phyloP scores from a whole-genome alignment of 2,797 vertebrate species.

The Myotis findleyi region DNA sequence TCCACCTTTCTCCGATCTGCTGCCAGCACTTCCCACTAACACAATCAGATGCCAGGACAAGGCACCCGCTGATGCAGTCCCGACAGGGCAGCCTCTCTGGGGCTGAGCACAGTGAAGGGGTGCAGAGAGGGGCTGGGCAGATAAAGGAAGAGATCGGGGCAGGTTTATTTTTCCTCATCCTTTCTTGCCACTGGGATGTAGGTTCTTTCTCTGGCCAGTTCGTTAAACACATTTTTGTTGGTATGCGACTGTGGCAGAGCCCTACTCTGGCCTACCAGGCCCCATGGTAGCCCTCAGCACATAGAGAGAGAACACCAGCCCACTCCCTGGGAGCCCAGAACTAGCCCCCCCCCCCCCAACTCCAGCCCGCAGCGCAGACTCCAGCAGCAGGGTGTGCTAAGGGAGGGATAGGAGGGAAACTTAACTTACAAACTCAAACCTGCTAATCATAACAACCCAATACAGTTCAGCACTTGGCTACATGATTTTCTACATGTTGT shows the following conservation, averaged over 20 bases:
- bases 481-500: background rate
- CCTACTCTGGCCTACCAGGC: background rate
- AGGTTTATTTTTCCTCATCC: background rate
- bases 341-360: background rate
- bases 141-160: background rate
- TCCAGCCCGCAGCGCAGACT: background rate
- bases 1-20: background rate
- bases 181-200: background rate
- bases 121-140: no score
- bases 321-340: background rate
- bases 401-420: conserved; percentile 20
- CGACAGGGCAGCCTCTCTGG: background rate
- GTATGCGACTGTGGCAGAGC: background rate
- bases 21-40: background rate
- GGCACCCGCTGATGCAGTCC: background rate
- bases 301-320: background rate
- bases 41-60: background rate
- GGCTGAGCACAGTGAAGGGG: background rate
- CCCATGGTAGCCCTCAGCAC: background rate
- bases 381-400: background rate
- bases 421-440: background rate
- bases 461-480: background rate
- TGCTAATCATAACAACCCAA: background rate
- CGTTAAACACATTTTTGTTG: background rate
- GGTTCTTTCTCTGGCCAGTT: background rate